Conservation (phyloP, 1,140 invertebrate genomes). For the Musca domestica region DNA sequence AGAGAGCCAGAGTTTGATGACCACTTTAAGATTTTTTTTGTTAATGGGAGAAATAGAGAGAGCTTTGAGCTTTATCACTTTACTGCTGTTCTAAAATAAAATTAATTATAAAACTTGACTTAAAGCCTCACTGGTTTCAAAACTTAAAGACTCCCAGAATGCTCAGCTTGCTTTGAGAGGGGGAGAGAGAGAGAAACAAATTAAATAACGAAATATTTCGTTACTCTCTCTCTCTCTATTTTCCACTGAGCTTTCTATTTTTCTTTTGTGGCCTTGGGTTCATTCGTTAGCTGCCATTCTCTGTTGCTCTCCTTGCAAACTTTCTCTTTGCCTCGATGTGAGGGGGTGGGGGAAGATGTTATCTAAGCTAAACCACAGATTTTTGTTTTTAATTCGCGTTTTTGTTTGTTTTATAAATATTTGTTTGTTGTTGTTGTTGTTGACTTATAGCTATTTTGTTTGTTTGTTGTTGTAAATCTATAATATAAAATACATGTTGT, state of each 20-base stretch:
- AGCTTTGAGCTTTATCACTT: no score
- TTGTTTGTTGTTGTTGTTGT: constrained; percentile 12
- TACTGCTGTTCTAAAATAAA: no score
- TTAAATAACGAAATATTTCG: no score
- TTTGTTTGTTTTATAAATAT: constrained; percentile 9
- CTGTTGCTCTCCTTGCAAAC: not conserved
- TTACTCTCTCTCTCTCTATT: not conserved
- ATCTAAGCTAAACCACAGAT: constrained; percentile 51
- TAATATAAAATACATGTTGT: constrained; percentile 31
- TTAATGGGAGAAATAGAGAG: no score
- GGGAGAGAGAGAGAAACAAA: no score
- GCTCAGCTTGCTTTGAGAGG: no score
- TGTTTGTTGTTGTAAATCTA: constrained; percentile 25
- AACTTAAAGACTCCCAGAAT: no score
- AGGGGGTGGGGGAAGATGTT: not conserved
- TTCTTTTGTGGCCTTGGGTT: no score
- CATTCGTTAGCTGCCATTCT: not conserved
- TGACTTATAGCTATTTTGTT: constrained; percentile 24
- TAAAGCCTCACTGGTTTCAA: no score
- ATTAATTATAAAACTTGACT: no score
- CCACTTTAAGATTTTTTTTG: no score
- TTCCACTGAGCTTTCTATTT: not conserved
- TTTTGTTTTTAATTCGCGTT: constrained; percentile 31
- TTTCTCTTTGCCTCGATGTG: not conserved
- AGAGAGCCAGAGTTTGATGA: no score